Evolutionary conservation across 2,888 invertebrate species (phyloP).

Genomic region (Amblyteles armatorius): DNA sequence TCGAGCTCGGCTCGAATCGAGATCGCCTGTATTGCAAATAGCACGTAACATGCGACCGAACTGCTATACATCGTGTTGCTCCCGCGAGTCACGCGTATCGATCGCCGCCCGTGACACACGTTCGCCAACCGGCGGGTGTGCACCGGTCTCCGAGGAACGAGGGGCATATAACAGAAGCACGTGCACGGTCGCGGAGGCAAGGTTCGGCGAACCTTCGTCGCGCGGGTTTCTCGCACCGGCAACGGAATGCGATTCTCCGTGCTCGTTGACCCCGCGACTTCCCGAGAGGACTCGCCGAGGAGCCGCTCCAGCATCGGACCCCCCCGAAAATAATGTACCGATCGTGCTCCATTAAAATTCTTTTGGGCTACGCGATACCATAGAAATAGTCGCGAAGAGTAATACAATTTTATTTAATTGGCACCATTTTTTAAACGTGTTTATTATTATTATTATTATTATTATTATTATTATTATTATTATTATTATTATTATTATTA

Average conservation of each 20-base stretch:
- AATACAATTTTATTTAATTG: background rate
- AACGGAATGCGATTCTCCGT: constrained; percentile 57
- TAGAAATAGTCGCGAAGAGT: background rate
- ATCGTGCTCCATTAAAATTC: background rate
- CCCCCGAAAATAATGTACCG: constrained; percentile 24
- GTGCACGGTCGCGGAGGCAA: background rate
- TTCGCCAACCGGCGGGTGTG: constrained; percentile 32
- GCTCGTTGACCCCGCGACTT: constrained; percentile 55
- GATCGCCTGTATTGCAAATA: constrained; percentile 30
- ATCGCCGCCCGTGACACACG: constrained; percentile 44
- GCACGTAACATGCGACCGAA: background rate
- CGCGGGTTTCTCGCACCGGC: constrained; percentile 9
- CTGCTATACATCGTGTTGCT: constrained; percentile 19
- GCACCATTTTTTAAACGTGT: background rate
- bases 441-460: background rate
- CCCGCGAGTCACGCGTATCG: constrained; percentile 51
- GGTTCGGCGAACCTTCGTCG: constrained; percentile 50
- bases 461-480: background rate
- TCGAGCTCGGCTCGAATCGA: constrained; percentile 19
- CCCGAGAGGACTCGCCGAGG: constrained; percentile 30
- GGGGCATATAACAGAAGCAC: constrained; percentile 1
- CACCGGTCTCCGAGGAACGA: background rate
- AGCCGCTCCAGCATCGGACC: background rate
- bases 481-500: background rate
- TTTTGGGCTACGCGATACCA: background rate